These are phyloP conservation scores for Atherinosoma microstoma DNA, from an alignment of 2,797 vertebrate species.

Conservation along the genomic window DNA sequence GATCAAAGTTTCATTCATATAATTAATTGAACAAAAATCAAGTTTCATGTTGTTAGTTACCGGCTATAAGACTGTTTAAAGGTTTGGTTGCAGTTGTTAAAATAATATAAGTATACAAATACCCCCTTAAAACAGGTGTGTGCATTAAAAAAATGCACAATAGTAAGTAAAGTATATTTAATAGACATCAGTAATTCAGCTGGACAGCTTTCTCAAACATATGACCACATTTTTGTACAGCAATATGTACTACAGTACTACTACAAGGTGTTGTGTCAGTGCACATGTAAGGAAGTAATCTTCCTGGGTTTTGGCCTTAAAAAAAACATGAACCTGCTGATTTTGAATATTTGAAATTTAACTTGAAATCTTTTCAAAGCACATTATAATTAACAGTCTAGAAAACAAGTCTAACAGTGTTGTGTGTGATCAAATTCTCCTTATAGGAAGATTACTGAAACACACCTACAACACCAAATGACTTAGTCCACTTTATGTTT, in stretches of 20 bases:
- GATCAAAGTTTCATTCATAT: too few species aligned
- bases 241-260: constrained; percentile 46
- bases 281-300: constrained; percentile 31
- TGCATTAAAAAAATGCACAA: not conserved
- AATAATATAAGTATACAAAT: constrained; percentile 2
- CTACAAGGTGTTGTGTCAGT: constrained; percentile 46
- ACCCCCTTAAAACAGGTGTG: not conserved
- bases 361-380: constrained; percentile 29
- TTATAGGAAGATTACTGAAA: not conserved
- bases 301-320: constrained; percentile 25
- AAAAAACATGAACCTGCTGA: constrained; percentile 20
- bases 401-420: not conserved
- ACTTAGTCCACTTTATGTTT: not conserved
- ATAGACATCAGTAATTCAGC: not conserved
- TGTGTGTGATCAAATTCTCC: not conserved
- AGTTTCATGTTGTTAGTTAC: not conserved
- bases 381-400: constrained; percentile 5
- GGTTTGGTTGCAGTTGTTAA: constrained; percentile 11
- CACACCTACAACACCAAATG: not conserved
- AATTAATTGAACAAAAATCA: too few species aligned
- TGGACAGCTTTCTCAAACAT: not conserved
- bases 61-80: constrained; percentile 14
- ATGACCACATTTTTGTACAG: constrained; percentile 5
- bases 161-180: not conserved
- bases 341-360: constrained; percentile 31